Percentiles rank a stretch among this genome's conserved stretches.
These are phyloP conservation scores for Puntigrus tetrazona DNA, from an alignment of 2,113 vertebrate genomes.

Conservation along the genomic window DNA sequence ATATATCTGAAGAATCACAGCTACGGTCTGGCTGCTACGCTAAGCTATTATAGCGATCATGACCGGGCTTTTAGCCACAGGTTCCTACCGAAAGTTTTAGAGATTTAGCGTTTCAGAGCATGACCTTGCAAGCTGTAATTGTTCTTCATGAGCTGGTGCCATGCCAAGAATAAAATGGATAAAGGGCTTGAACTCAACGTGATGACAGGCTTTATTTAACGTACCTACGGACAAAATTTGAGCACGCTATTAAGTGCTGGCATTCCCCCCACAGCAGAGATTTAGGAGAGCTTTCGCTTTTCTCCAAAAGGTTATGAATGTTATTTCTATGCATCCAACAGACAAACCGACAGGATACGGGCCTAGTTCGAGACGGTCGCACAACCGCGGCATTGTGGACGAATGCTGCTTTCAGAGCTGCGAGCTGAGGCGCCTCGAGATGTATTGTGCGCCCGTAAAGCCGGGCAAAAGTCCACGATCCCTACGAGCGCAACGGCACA, in stretches of 20 bases:
- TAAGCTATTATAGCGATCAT: constrained; percentile 31
- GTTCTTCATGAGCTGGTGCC: constrained; percentile 23
- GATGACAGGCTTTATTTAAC: constrained; percentile 23
- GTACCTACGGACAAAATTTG: not conserved
- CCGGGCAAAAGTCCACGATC: constrained; percentile 87
- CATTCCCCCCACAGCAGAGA: not conserved
- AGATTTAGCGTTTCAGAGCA: constrained; percentile 37
- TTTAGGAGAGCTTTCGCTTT: not conserved
- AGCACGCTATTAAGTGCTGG: not conserved
- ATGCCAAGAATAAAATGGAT: constrained; percentile 40
- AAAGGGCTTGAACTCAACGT: not conserved
- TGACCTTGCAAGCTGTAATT: constrained; percentile 12
- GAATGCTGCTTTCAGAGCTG: constrained; percentile 99
- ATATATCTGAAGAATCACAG: constrained; percentile 56
- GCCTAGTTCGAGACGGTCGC: constrained; percentile 85
- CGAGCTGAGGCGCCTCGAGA: constrained; percentile 93
- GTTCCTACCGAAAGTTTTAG: constrained; percentile 39
- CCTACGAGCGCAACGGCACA: constrained; percentile 92
- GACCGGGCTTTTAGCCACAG: constrained; percentile 12
- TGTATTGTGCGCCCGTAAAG: constrained; percentile 96
- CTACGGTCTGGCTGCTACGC: constrained; percentile 40
- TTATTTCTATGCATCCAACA: constrained; percentile 59
- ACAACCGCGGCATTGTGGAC: constrained; percentile 92
- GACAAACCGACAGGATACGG: constrained; percentile 96
- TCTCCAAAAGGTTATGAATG: not conserved